Evolutionary conservation across 2,888 invertebrate genomes (phyloP).

Genomic region (Philonicus albiceps): DNA sequence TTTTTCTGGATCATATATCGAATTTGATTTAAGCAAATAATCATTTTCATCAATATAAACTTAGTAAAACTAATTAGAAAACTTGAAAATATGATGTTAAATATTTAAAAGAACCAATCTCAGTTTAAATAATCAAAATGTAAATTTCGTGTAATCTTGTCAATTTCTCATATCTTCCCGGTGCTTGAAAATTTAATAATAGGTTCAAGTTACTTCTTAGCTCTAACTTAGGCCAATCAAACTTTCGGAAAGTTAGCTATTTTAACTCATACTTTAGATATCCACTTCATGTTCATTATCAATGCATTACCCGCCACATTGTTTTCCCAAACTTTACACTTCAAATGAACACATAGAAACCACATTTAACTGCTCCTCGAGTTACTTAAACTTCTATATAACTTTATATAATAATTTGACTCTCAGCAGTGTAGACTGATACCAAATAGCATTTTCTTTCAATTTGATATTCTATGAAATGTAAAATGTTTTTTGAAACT

Average conservation of each 20-base stretch:
- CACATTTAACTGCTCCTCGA: background rate
- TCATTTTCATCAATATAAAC: no score
- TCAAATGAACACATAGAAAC: background rate
- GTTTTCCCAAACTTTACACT: background rate
- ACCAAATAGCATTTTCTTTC: background rate
- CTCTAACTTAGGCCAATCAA: background rate
- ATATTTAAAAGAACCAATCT: no score
- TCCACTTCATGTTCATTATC: background rate
- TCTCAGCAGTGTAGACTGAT: background rate
- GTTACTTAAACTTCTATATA: background rate
- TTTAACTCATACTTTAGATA: background rate
- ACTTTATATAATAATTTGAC: background rate
- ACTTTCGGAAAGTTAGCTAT: background rate
- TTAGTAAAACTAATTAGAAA: no score
- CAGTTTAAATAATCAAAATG: background rate
- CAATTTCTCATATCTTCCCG: background rate
- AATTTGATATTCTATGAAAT: background rate
- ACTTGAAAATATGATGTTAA: no score
- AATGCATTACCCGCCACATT: background rate
- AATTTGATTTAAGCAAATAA: no score
- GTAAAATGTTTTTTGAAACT: background rate
- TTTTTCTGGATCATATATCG: no score
- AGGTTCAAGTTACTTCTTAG: background rate
- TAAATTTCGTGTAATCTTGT: background rate
- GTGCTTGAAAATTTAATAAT: background rate